Percentiles rank a stretch among this genome's conserved stretches.
These are phyloP conservation scores for Pachycephus smyrnensis DNA, from an alignment of 2,888 invertebrate species.

Conservation along the genomic window DNA sequence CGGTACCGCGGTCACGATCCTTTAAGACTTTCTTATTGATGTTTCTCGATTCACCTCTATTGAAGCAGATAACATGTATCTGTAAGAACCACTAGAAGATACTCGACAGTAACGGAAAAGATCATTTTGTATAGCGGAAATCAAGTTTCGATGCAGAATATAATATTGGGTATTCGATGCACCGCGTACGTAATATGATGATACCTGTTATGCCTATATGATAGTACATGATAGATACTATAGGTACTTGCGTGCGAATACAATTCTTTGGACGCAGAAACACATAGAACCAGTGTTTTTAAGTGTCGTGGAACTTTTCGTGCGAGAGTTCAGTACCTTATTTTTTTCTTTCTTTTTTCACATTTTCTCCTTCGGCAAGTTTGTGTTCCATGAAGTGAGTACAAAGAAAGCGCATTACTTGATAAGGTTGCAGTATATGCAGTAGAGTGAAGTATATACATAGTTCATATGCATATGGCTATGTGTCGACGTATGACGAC, in stretches of 20 bases:
- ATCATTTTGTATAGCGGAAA: not conserved
- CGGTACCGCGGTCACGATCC: not conserved
- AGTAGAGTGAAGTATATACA: not conserved
- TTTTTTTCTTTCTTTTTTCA: slow-evolving; percentile 19
- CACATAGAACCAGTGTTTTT: no score
- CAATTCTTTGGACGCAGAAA: no score
- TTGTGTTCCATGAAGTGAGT: not conserved
- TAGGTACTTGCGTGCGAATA: no score
- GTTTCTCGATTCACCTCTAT: not conserved
- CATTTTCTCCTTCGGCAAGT: not conserved
- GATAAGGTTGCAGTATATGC: not conserved
- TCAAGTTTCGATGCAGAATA: not conserved
- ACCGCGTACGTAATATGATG: not conserved
- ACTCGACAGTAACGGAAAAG: not conserved
- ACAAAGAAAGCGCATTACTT: not conserved
- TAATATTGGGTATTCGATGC: not conserved
- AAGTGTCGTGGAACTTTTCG: slow-evolving; percentile 22
- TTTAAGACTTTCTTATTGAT: not conserved
- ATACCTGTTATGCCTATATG: not conserved
- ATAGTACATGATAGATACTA: not conserved
- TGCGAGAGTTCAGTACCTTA: slow-evolving; percentile 39
- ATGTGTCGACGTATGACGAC: no score
- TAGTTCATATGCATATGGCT: not conserved
- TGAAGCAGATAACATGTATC: not conserved
- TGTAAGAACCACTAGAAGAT: not conserved